A percentile compares a stretch with the other conserved stretches of the same genome.
Conservation (phyloP, 2,888 invertebrate species). For the Thysanoteuthis rhombus region DNA sequence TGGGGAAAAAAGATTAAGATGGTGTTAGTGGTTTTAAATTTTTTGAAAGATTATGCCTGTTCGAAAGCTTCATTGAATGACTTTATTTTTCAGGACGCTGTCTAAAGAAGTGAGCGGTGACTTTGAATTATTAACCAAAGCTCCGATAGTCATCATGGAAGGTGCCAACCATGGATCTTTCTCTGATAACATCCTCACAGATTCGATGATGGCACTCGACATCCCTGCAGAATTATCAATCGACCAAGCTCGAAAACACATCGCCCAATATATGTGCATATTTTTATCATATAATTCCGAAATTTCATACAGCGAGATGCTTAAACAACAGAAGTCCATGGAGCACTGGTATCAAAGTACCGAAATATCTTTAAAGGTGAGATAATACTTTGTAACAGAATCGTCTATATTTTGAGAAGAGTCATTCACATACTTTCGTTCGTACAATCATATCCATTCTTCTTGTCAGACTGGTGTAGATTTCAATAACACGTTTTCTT, state of each 20-base stretch:
- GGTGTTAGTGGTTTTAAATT: no score
- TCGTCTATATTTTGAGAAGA: no score
- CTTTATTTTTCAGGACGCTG: background rate
- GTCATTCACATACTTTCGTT: no score
- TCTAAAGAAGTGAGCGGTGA: background rate
- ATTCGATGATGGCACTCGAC: constrained; percentile 34
- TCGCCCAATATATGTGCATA: constrained; percentile 34
- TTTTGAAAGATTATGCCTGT: no score
- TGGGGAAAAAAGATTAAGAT: no score
- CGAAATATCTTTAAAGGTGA: background rate
- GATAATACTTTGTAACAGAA: background rate
- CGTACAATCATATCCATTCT: no score
- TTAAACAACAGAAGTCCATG: background rate
- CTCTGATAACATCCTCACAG: constrained; percentile 34
- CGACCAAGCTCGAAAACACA: constrained; percentile 31
- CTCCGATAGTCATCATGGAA: constrained; percentile 37
- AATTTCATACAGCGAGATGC: background rate
- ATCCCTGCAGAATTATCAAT: constrained; percentile 36
- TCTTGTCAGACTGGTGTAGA: no score
- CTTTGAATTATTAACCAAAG: background rate
- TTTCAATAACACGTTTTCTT: no score
- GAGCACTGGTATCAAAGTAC: background rate
- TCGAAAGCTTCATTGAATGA: no score
- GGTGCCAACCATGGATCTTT: constrained; percentile 40
- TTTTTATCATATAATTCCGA: constrained; percentile 34